Base-by-base conservation (phyloP, 1,140 invertebrate species). In the Euwallacea fornicatus region DNA sequence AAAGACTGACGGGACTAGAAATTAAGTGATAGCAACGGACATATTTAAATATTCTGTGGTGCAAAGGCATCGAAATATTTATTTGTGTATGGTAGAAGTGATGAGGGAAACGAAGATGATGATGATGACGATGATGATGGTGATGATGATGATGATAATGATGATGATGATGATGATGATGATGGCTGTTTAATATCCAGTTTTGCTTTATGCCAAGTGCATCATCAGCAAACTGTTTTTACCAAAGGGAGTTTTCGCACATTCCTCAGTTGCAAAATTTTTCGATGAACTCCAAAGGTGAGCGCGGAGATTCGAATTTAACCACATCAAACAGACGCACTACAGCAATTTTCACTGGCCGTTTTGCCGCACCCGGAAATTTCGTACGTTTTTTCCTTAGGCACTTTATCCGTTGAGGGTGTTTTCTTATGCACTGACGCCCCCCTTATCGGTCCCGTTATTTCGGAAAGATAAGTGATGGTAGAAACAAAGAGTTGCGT, bases 1-100 rank as follows among this genome's bases (percentile, higher is more conserved):
- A 68, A 74, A 74, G 66, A 74, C 66, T 72, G 74, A 72, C 55
- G 11, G 13, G 33, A 33, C 21, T 13, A 50, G 64, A 54, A 66
- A 42, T 2, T 50, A 11, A 50, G 13, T 50, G 46, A 44, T 21
- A 44, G 33, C 41, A 0, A 58, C 11, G 11, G 21, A 13, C 33
- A 21, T n/a, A 58, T 13, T 54, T n/a, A 42, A 59, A 55, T 16
- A 53, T 21, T 47, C 43, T 8, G 21, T 13, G 21, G 4, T 16
- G 9, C 11, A n/a, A 15, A 15, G 8, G 9, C 53, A 69, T 8
- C 46, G 44, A 61, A 13, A 44, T 46, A 47, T 33, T 46, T 53
- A 46, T 65, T 54, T 53, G 15, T 54, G 16, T 65, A n/a, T 50
- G 9, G 13, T 50, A 50, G 9, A 50, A 11, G 46, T 10, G 13